These are phyloP conservation scores for Haemorhous mexicanus DNA, from an alignment of 2,113 vertebrate genomes.

Conservation along the genomic window DNA sequence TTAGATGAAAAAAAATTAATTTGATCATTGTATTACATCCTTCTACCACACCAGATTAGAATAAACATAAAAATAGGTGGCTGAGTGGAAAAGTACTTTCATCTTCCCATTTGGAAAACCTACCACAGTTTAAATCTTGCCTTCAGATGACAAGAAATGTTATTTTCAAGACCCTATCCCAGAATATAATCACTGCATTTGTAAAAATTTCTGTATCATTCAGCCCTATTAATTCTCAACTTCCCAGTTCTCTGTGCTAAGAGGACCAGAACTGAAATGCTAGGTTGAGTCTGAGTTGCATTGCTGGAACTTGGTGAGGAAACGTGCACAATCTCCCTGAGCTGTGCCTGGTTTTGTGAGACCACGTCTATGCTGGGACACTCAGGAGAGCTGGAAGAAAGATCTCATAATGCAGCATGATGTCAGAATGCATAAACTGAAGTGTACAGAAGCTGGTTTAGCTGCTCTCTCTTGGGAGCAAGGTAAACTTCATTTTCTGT, in stretches of 20 bases:
- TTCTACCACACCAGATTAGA: background rate
- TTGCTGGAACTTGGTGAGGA: background rate
- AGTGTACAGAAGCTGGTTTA: background rate
- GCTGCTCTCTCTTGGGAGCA: background rate
- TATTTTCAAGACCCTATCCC: background rate
- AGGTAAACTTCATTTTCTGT: background rate
- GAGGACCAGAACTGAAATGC: background rate
- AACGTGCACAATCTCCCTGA: background rate
- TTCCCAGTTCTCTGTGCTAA: background rate
- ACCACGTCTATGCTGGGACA: background rate
- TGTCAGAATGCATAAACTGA: background rate
- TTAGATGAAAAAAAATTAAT: background rate
- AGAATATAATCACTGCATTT: background rate
- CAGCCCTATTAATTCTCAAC: background rate
- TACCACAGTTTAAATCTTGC: background rate
- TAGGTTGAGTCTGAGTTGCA: background rate
- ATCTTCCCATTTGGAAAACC: background rate
- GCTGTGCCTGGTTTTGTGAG: background rate
- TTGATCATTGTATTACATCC: background rate
- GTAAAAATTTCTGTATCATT: background rate
- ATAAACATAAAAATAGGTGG: background rate
- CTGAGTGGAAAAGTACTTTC: background rate
- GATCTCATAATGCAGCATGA: background rate
- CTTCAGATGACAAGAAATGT: background rate
- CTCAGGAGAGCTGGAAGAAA: background rate